Conservation (phyloP, 2,888 invertebrate genomes). For the Liposcelis brunnea region DNA sequence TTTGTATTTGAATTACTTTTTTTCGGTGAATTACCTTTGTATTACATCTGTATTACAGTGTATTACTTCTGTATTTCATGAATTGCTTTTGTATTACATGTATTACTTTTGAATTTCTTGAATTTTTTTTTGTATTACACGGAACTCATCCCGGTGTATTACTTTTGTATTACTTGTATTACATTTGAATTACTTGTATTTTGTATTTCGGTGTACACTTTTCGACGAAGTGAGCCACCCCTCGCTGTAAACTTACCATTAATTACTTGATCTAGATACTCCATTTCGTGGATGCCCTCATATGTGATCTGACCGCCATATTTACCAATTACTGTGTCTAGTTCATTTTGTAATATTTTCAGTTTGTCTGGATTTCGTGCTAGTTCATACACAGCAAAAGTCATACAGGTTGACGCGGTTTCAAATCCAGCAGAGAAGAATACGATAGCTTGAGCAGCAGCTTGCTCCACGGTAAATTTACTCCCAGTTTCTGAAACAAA, state of each 20-base stretch:
- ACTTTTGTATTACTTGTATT: no score
- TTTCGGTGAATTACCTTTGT: no score
- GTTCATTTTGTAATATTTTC: conserved; percentile 25
- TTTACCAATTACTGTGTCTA: conserved; percentile 22
- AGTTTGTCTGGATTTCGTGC: conserved; percentile 29
- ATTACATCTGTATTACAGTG: no score
- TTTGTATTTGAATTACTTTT: no score
- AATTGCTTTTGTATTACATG: no score
- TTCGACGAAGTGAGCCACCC: no score
- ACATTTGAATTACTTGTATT: neutral
- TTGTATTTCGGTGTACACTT: conserved; percentile 1
- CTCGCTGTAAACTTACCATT: conserved; percentile 25
- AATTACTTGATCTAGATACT: conserved; percentile 29
- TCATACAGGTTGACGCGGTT: conserved; percentile 31
- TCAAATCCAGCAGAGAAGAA: conserved; percentile 33
- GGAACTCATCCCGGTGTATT: no score
- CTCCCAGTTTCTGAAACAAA: neutral
- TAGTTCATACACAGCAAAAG: conserved; percentile 29
- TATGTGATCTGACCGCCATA: conserved; percentile 26
- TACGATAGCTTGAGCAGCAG: conserved; percentile 29
- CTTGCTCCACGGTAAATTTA: neutral
- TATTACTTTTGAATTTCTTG: no score
- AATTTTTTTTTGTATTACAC: no score
- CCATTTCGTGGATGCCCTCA: conserved; percentile 28
- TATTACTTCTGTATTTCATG: no score